phyloP scores from a whole-genome alignment of 2,888 invertebrate species.

The Drosophila bunnanda region DNA sequence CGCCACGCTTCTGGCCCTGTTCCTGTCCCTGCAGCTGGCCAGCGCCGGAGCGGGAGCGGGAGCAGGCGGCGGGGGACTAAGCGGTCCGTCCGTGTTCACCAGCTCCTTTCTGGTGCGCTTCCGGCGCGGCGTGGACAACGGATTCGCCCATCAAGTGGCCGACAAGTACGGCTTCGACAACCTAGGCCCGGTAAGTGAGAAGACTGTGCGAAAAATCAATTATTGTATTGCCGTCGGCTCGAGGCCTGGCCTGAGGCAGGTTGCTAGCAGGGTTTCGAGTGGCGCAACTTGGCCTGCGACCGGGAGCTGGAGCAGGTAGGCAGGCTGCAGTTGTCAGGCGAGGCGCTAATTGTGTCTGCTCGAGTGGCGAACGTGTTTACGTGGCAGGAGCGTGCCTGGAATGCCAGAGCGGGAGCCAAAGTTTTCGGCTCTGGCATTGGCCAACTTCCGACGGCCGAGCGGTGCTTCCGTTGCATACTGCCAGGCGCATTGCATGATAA shows the following conservation, averaged over 20 bases:
- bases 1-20: slow-evolving; percentile 51
- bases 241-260: slow-evolving; percentile 25
- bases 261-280: slow-evolving; percentile 16
- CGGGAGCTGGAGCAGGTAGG: slow-evolving; percentile 6
- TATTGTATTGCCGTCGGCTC: slow-evolving; percentile 61
- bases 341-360: slow-evolving; percentile 61
- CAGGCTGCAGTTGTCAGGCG: slow-evolving; percentile 50
- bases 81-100: slow-evolving; percentile 89
- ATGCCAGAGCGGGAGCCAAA: slow-evolving; percentile 32
- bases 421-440: slow-evolving; percentile 33
- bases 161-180: slow-evolving; percentile 96
- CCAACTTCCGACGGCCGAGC: slow-evolving; percentile 56
- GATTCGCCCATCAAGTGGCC: slow-evolving; percentile 93
- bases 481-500: slow-evolving; percentile 63
- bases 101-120: slow-evolving; percentile 97
- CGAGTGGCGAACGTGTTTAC: slow-evolving; percentile 40
- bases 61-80: slow-evolving; percentile 41
- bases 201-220: slow-evolving; percentile 75
- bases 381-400: slow-evolving; percentile 49
- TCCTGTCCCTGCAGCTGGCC: slow-evolving; percentile 48
- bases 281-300: neutral
- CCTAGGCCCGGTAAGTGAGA: slow-evolving; percentile 94
- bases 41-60: slow-evolving; percentile 42
- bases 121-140: slow-evolving; percentile 90
- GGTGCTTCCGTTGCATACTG: slow-evolving; percentile 63